phyloP scores from a whole-genome alignment of 2,113 vertebrate genomes.

The Trematomus loennbergii region DNA sequence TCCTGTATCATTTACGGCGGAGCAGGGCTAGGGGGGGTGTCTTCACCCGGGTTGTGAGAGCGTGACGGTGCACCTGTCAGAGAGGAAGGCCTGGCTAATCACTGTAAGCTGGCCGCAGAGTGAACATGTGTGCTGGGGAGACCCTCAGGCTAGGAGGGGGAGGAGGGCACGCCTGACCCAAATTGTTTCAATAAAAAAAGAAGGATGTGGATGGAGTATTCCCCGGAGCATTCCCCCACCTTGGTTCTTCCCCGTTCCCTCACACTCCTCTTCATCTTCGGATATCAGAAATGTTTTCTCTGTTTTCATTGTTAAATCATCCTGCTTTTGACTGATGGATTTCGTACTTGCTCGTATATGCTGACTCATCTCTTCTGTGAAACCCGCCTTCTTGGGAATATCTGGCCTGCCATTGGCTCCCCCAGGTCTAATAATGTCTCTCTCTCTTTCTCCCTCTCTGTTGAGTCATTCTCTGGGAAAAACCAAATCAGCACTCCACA shows the following conservation, averaged over 20 bases:
- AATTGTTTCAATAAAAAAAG: constrained; percentile 33
- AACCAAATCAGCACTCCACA: constrained; percentile 59
- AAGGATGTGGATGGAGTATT: constrained; percentile 48
- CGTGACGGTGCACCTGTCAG: constrained; percentile 75
- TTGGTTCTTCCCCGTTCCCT: constrained; percentile 52
- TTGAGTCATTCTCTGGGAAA: constrained; percentile 82
- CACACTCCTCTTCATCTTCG: constrained; percentile 43
- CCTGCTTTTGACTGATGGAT: constrained; percentile 27
- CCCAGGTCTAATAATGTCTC: constrained; percentile 41
- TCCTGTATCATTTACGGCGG: constrained; percentile 19
- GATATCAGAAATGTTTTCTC: constrained; percentile 37
- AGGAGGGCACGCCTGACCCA: constrained; percentile 47
- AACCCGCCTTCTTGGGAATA: constrained; percentile 62
- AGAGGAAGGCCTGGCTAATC: constrained; percentile 72
- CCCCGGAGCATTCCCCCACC: constrained; percentile 32
- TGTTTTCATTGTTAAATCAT: constrained; percentile 66
- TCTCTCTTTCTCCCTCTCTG: constrained; percentile 3
- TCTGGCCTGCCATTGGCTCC: constrained; percentile 59
- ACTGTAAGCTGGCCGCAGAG: constrained; percentile 58
- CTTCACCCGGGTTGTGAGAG: constrained; percentile 35
- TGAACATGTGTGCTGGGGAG: constrained; percentile 53
- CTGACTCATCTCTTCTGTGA: constrained; percentile 75
- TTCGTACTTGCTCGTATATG: constrained; percentile 45
- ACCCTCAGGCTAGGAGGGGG: constrained; percentile 22
- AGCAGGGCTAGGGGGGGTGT: neutral